phyloP scores from a whole-genome alignment of 2,888 invertebrate species.

The Phengaris alcon region DNA sequence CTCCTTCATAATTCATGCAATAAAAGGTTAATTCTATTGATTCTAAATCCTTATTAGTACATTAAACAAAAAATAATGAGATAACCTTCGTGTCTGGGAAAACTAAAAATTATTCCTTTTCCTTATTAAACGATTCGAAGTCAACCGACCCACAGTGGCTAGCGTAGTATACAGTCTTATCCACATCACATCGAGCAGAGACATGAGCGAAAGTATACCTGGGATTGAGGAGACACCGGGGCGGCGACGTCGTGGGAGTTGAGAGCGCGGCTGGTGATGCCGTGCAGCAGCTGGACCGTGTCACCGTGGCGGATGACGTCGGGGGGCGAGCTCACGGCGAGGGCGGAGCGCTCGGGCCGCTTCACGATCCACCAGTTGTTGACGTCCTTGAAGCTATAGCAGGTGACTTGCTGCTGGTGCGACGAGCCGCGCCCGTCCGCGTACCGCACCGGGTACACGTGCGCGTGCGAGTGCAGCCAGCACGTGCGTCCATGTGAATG shows the following conservation, averaged over 20 bases:
- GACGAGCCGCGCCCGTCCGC: constrained; percentile 94
- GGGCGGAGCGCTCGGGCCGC: constrained; percentile 86
- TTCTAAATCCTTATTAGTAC: too few relatives aligned
- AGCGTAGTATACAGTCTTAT: too few relatives aligned
- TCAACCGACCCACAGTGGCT: too few relatives aligned
- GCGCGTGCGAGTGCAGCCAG: constrained; percentile 97
- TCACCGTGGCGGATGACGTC: constrained; percentile 94
- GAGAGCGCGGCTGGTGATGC: constrained; percentile 93
- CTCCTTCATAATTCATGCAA: too few relatives aligned
- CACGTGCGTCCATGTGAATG: constrained; percentile 95
- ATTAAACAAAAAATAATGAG: too few relatives aligned
- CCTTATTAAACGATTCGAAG: too few relatives aligned
- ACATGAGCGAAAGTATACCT: constrained; percentile 58
- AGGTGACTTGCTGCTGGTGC: constrained; percentile 97
- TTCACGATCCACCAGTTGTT: constrained; percentile 99
- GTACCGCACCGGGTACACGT: constrained; percentile 95
- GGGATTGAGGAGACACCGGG: constrained; percentile 93
- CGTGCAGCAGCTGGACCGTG: constrained; percentile 94
- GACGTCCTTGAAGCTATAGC: constrained; percentile 95
- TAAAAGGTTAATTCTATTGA: too few relatives aligned
- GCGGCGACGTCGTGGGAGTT: constrained; percentile 98
- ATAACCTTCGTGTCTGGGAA: too few relatives aligned
- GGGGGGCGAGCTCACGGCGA: constrained; percentile 87
- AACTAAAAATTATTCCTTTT: too few relatives aligned
- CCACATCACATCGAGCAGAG: background rate